Evolutionary conservation across 2,113 vertebrate genomes (phyloP).

Genomic region (Heloderma charlesbogerti): DNA sequence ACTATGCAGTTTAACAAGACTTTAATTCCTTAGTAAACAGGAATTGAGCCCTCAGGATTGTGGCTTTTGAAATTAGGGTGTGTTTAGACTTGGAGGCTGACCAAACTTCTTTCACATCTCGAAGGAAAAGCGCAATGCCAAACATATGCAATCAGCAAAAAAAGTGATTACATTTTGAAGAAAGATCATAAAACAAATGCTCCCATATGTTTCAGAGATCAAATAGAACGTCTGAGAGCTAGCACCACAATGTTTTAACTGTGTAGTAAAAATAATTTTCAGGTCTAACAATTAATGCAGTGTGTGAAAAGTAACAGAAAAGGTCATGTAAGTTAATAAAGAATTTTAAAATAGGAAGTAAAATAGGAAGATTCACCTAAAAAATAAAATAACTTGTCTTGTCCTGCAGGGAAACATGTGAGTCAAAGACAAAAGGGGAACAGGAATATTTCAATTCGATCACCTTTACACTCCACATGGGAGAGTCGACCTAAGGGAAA

Average conservation of each 20-base stretch:
- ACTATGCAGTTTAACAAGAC: conserved; percentile 72
- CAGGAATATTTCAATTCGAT: not conserved
- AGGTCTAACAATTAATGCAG: conserved; percentile 59
- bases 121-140: conserved; percentile 71
- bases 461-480: not conserved
- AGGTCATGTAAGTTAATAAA: conserved; percentile 12
- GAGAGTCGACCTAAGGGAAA: not conserved
- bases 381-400: not conserved
- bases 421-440: not conserved
- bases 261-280: conserved; percentile 50
- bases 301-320: not conserved
- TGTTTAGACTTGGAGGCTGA: conserved; percentile 81
- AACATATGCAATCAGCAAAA: conserved; percentile 75
- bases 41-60: conserved; percentile 80
- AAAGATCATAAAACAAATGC: conserved; percentile 74
- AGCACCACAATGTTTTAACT: conserved; percentile 61
- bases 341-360: not conserved
- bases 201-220: conserved; percentile 76
- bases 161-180: conserved; percentile 72
- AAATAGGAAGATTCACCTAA: not conserved
- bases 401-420: not conserved
- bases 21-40: conserved; percentile 83
- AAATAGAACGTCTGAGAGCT: conserved; percentile 69
- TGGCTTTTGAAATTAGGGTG: conserved; percentile 87
- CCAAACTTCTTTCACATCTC: conserved; percentile 78